Percentiles rank a stretch among this genome's conserved stretches.
Conservation (phyloP, 2,888 invertebrate species). For the Tupiocoris notatus region DNA sequence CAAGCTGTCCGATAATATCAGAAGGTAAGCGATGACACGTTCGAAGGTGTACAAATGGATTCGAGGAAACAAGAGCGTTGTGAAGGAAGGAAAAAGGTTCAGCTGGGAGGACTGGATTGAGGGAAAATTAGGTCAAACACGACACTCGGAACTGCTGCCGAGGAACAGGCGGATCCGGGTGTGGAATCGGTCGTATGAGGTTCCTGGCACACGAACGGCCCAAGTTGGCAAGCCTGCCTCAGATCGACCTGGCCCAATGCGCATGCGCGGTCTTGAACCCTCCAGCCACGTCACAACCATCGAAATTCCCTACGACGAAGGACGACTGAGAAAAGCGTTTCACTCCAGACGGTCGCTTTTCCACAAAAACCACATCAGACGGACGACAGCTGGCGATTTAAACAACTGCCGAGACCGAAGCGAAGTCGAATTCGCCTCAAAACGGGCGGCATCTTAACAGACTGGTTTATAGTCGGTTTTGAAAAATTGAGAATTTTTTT, state of each 20-base stretch:
- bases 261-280: conserved; percentile 4
- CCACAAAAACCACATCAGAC: background rate
- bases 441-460: too few species aligned
- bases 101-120: background rate
- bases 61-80: too few species aligned
- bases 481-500: too few species aligned
- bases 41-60: too few species aligned
- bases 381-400: background rate
- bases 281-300: background rate
- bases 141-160: background rate
- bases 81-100: conserved; percentile 27
- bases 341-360: background rate
- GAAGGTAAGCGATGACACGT: too few species aligned
- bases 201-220: background rate
- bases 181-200: background rate
- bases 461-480: too few species aligned
- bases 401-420: too few species aligned
- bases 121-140: background rate
- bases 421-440: too few species aligned
- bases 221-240: conserved; percentile 23
- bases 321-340: too few species aligned
- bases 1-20: too few species aligned
- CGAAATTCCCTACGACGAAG: background rate
- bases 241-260: conserved; percentile 33
- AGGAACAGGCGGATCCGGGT: background rate